Conservation (phyloP, 2,113 vertebrate genomes). For the Gadus macrocephalus region DNA sequence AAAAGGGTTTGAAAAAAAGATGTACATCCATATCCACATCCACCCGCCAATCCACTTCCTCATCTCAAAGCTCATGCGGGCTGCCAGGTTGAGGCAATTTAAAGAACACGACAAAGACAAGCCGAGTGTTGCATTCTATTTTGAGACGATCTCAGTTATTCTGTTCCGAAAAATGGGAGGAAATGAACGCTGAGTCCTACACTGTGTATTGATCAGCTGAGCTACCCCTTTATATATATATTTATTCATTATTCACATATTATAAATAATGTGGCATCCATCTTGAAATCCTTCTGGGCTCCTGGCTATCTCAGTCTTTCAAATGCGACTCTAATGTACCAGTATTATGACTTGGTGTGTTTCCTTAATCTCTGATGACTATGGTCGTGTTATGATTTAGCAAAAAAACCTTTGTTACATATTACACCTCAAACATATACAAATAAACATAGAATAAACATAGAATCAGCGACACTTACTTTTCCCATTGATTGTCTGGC, state of each 20-base stretch:
- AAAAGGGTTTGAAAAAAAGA: neutral
- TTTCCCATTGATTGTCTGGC: constrained; percentile 63
- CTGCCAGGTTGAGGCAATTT: too few species aligned
- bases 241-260: too few species aligned
- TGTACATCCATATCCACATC: constrained; percentile 4
- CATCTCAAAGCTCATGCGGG: too few species aligned
- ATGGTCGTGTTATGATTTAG: neutral
- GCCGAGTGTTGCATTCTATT: constrained; percentile 1
- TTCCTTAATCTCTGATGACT: neutral
- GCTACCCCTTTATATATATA: too few species aligned
- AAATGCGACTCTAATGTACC: neutral
- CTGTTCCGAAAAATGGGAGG: too few species aligned
- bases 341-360: neutral
- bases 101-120: neutral
- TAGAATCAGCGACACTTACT: constrained; percentile 51
- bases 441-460: neutral
- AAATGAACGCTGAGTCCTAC: neutral
- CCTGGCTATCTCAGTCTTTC: too few species aligned
- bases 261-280: too few species aligned
- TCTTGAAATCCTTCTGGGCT: too few species aligned
- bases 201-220: too few species aligned
- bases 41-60: too few species aligned
- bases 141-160: neutral
- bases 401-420: neutral
- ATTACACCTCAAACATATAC: neutral